Base-by-base conservation (phyloP, 2,797 vertebrate genomes). In the Hylomyscus alleni region DNA sequence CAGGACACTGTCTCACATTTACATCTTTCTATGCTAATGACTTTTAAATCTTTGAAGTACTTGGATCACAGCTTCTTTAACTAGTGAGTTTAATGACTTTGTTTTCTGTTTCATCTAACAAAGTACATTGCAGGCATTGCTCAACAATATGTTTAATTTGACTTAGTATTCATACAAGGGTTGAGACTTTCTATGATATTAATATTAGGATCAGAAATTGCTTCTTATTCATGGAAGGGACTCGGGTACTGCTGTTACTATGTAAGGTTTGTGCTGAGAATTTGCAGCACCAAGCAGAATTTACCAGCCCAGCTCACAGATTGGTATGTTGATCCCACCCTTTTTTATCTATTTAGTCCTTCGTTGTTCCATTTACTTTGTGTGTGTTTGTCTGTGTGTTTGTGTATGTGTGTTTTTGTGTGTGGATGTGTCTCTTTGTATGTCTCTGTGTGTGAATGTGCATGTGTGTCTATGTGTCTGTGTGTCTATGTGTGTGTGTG, bases 41-140 rank as follows among this genome's bases (percentile, higher is more conserved):
- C 95, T 94, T 97, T 91, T 92, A 60, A 44, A 91, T 96, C 97
- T 98, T 97, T 97, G 97, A 97, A 96, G 97, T 97, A 65, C 76
- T 94, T 92, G 96, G 93, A 97, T 97, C 94, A 95, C 78, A 96
- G 97, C 93, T 92, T 95, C 83, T 95, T 95, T 95, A 95, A 95
- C 95, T 97, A 96, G 93, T 82, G 94, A 65, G 95, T 95, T 97
- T 98, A 98, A 97, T 98, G 95, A 97, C 97, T 98, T 94, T 98
- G 97, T 98, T 97, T 97, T 96, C 52, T 78, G 73, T 80, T 75
- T 89, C 89, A 80, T 96, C 90, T 94, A 92, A 96, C 93, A 91
- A 96, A 96, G 92, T 77, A 84, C 12, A 10, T 96, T 94, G 72
- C 82, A 80, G 83, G 91, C 69, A 62, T 96, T 98, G 96, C 96